Evolutionary conservation across 2,888 invertebrate species (phyloP), one percentile per base, ranked within the genome.

Genomic region (Halictus ligatus): DNA sequence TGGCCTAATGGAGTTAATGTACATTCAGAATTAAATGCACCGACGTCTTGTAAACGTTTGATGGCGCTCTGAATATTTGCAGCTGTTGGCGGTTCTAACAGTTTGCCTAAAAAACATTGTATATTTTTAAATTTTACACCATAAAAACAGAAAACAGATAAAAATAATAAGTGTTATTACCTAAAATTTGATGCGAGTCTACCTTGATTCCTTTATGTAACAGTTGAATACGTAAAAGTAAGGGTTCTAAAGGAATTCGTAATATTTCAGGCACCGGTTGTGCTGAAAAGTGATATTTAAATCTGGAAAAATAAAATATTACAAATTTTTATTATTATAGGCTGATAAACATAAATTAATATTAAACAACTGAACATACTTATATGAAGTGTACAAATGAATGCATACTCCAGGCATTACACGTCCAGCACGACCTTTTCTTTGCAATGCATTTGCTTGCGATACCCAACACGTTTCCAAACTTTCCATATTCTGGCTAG

Each of bases 251-350:
- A 1, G 99, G 98, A 82, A 98, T 97, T 88, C 99, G 95, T 84
- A 98, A 97, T 93, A 99, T 98, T 95, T 99, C 99, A 0, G 99
- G 98, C 75, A 98, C 96, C 0, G 98, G 98, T 92, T 98, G 98
- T 2, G 96, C 96, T 10, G 97, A 93, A 87, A 98, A 95, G 83
- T 97, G 96, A 89, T 97, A 94, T 50, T 95, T 94, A 93, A 96
- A 97, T 69, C 97, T 94, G 75, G 13, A 88, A 89, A 58, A 78
- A 69, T 69, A 29, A 54, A 60, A n/a, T 50, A 18, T 15, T 35
- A 15, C 3, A 7, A 3, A 8, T 75, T 54, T 29, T 46, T 46
- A 25, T 64, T 10, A 50, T 67, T 48, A 48, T 21, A 25, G 40
- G 15, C 3, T 75, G 4, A 29, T 43, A 29, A 29, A 29, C 6